A percentile compares a stretch with the other conserved stretches of the same genome.
phyloP scores from a whole-genome alignment of 2,113 vertebrate genomes.

The Bothrops jararaca region DNA sequence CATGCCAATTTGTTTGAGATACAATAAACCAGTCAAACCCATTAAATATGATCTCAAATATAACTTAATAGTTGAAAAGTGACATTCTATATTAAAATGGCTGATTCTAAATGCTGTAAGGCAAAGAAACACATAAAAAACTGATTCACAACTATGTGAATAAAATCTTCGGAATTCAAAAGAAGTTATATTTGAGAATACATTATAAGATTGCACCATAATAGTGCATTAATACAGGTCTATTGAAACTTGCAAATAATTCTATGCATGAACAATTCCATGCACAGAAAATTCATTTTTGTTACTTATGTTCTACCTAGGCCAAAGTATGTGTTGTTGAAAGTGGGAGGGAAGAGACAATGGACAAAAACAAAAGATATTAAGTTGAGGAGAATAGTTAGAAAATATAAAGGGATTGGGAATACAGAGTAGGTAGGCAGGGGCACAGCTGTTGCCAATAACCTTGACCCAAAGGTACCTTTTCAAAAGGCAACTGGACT shows the following conservation, averaged over 20 bases:
- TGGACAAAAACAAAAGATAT: neutral
- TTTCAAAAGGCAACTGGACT: neutral
- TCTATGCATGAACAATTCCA: neutral
- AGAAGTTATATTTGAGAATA: neutral
- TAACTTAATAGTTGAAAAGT: constrained; percentile 55
- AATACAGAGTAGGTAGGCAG: neutral
- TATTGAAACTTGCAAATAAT: neutral
- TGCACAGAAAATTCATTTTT: neutral
- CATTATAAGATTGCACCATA: neutral
- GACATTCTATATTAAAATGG: constrained; percentile 59
- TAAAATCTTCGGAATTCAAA: neutral
- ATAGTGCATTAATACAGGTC: neutral
- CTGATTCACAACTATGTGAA: neutral
- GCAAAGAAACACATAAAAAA: constrained; percentile 52
- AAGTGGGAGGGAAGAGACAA: neutral
- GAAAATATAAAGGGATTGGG: neutral
- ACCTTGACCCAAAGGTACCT: neutral
- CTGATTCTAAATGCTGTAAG: constrained; percentile 62
- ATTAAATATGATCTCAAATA: constrained; percentile 67
- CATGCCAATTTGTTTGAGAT: constrained; percentile 37
- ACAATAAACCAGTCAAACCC: constrained; percentile 69
- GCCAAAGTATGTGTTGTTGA: neutral
- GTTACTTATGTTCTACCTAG: neutral
- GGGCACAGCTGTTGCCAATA: neutral
- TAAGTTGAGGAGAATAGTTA: neutral